Evolutionary conservation across 35 echinoderm and acorn worm species (phyloP), one percentile per base, ranked within the genome.

Genomic region (Hemicentrotus pulcherrimus): DNA sequence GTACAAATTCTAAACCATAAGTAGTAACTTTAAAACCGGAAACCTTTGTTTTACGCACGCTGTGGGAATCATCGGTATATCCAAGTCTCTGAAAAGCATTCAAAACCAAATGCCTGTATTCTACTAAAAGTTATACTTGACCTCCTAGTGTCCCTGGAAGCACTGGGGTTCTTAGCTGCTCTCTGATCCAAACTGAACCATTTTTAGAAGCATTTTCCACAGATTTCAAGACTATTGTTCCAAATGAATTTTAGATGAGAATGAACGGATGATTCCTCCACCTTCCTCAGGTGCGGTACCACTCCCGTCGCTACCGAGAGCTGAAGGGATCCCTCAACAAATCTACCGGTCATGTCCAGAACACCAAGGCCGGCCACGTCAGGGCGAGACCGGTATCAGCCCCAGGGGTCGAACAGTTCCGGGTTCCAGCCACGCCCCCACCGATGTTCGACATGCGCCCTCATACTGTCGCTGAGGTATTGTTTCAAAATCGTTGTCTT

Each of bases 401-500:
- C 6, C 96, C 96, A 11, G 96, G 94, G 7, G 89, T 97, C 0
- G 97, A 97, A 16, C 94, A 97, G 48, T 97, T 97, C 47, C 95
- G 97, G 6, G 31, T 95, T 2, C 97, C 97, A 0, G 94, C 91
- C 8, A 94, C 86, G 48, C 95, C 95, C 24, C 94, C 46, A 60
- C 45, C 91, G 30, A 28, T 95, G 94, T 86, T 94, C 47, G 61
- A 94, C 70, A 41, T 94, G 33, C 94, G 98, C 90, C 97, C 98
- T 32, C 95, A 95, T 28, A 99, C 98, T 35, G 98, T 97, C 5
- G 96, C 95, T 28, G 97, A 99, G 95, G 98, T 99, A 96, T 94
- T 86, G 32, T 45, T 4, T 45, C 0, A 18, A 22, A 18, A 1
- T 90, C 32, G 4, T 11, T 18, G 45, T 11, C 24, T 0, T 46